Evolutionary conservation across 2,888 invertebrate genomes (phyloP).

Genomic region (Drosophila monieri): DNA sequence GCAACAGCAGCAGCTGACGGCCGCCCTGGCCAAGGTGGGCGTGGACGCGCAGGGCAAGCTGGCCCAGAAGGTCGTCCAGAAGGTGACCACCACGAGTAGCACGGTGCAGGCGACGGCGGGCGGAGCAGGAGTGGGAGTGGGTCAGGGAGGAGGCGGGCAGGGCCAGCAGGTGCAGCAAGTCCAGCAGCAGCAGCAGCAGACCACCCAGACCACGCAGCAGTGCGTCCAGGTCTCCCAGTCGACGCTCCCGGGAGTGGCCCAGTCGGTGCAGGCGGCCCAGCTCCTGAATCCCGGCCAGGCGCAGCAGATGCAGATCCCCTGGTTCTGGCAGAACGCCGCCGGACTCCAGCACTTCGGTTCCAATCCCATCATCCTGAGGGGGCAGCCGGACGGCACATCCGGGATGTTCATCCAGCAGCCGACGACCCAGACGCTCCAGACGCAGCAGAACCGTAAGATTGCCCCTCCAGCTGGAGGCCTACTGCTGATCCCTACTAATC

Average conservation of each 20-base stretch:
- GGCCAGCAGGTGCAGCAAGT: constrained; percentile 76
- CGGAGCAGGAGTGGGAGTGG: constrained; percentile 80
- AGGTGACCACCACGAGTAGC: constrained; percentile 84
- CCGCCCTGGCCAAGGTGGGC: constrained; percentile 37
- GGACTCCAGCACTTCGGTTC: constrained; percentile 88
- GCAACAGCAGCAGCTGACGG: constrained; percentile 57
- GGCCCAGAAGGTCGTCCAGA: constrained; percentile 86
- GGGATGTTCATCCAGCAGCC: constrained; percentile 92
- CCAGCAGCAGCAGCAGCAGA: constrained; percentile 82
- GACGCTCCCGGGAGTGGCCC: constrained; percentile 86
- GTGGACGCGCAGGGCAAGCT: constrained; percentile 78
- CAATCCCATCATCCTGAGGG: constrained; percentile 85
- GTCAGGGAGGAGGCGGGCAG: constrained; percentile 41
- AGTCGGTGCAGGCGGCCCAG: constrained; percentile 89
- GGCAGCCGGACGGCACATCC: constrained; percentile 89
- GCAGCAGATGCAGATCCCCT: constrained; percentile 92
- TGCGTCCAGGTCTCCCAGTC: constrained; percentile 90
- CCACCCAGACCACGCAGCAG: constrained; percentile 85
- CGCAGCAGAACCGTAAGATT: constrained; percentile 87
- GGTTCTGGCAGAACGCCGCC: constrained; percentile 88
- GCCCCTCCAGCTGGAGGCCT: not conserved
- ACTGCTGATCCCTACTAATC: constrained; percentile 41
- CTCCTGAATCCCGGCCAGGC: constrained; percentile 87
- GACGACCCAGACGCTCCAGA: constrained; percentile 85
- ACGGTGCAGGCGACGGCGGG: constrained; percentile 80